Percentiles rank a stretch among this genome's conserved stretches.
phyloP scores from a whole-genome alignment of 2,797 vertebrate genomes.

The Acanthiza pusilla region DNA sequence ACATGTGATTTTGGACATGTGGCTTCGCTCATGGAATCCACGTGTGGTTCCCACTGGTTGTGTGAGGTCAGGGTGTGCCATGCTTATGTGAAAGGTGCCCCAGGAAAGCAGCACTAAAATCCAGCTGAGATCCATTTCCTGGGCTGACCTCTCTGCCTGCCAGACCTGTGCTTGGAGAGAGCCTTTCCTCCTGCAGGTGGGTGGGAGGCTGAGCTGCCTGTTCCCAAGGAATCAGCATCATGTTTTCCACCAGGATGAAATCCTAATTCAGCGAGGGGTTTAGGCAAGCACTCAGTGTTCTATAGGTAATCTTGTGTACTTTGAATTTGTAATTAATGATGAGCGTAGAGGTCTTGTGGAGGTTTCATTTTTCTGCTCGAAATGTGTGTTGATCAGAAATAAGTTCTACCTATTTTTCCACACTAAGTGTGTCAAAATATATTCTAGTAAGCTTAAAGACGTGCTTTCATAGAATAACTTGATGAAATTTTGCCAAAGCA shows the following conservation, averaged over 20 bases:
- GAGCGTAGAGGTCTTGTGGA: background rate
- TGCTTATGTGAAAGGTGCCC: background rate
- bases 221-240: background rate
- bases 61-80: background rate
- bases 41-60: background rate
- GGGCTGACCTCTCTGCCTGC: background rate
- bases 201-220: background rate
- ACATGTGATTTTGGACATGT: slow-evolving; percentile 9
- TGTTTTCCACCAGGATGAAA: background rate
- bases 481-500: background rate
- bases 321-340: background rate
- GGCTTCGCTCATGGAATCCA: background rate
- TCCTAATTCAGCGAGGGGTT: background rate
- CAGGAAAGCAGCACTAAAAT: background rate
- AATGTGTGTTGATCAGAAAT: background rate
- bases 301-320: background rate
- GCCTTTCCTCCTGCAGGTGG: background rate
- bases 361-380: background rate
- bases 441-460: background rate
- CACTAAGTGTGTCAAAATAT: background rate
- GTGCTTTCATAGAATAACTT: background rate
- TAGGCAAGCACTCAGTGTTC: background rate
- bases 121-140: background rate
- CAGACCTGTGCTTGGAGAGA: background rate
- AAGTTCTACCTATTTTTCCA: background rate